Percentiles rank a stretch among this genome's conserved stretches.
phyloP scores from a whole-genome alignment of 2,113 vertebrate species.

The Rhizomys pruinosus region DNA sequence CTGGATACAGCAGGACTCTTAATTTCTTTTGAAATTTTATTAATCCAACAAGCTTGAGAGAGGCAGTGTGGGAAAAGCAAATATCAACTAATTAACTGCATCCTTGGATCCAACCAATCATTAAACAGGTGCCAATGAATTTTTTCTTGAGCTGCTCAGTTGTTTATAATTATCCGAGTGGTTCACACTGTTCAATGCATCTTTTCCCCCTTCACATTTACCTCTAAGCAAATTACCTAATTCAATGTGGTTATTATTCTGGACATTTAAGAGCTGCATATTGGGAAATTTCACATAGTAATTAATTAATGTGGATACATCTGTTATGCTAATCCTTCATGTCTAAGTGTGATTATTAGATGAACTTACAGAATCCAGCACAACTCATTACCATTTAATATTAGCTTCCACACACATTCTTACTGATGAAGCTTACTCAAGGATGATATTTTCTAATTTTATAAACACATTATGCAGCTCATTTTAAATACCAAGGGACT shows the following conservation, averaged over 20 bases:
- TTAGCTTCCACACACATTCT: neutral
- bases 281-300: conserved; percentile 18
- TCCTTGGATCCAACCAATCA: conserved; percentile 1
- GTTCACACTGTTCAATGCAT: neutral
- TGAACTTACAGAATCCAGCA: conserved; percentile 24
- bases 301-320: conserved; percentile 28
- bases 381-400: neutral
- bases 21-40: neutral
- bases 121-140: neutral
- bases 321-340: conserved; percentile 21
- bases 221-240: conserved; percentile 51
- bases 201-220: neutral
- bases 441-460: conserved; percentile 28
- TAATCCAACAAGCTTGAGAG: neutral
- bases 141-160: neutral
- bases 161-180: conserved; percentile 14
- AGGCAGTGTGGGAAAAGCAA: conserved; percentile 12
- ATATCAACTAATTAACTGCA: conserved; percentile 35
- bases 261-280: conserved; percentile 6
- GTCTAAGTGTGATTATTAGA: neutral
- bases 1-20: neutral
- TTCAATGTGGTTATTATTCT: conserved; percentile 39
- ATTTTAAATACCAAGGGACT: conserved; percentile 2
- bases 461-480: conserved; percentile 26
- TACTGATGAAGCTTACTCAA: conserved; percentile 1